Evolutionary conservation across 2,888 invertebrate genomes (phyloP).

Genomic region (Monoplex corrugatus): DNA sequence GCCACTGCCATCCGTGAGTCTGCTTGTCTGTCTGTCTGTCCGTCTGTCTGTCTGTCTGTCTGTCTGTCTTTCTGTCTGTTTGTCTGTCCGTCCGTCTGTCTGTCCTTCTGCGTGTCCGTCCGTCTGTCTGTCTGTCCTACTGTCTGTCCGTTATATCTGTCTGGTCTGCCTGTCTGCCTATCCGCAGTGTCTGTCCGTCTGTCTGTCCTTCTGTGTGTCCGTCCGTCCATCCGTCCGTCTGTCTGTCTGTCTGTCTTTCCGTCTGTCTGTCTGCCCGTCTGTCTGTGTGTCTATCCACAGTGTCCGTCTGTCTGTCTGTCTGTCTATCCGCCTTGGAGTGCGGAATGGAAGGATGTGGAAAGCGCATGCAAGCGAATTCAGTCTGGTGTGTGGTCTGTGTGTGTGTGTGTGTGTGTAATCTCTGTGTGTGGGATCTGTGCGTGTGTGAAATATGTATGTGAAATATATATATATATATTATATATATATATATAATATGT

Average conservation of each 20-base stretch:
- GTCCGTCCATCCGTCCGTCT: background rate
- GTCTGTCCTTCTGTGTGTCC: background rate
- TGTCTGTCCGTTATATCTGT: background rate
- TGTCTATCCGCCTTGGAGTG: background rate
- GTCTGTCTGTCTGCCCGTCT: background rate
- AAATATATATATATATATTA: too few species aligned
- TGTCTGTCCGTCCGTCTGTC: background rate
- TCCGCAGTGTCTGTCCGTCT: background rate
- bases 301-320: background rate
- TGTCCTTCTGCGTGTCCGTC: too few species aligned
- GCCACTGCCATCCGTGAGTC: constrained; percentile 98
- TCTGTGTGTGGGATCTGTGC: too few species aligned
- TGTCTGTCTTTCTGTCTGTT: background rate
- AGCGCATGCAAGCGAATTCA: too few species aligned
- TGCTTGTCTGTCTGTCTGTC: background rate
- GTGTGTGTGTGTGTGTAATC: too few species aligned
- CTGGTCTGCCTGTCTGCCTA: background rate
- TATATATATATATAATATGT: too few species aligned
- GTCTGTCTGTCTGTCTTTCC: background rate
- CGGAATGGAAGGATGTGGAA: too few species aligned
- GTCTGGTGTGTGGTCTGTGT: too few species aligned
- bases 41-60: background rate
- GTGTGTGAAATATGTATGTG: too few species aligned
- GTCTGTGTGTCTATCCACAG: background rate
- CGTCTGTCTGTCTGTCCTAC: too few species aligned